A percentile compares a stretch with the other conserved stretches of the same genome.
These are phyloP conservation scores for Stegodyphus dumicola DNA, from an alignment of 1,140 invertebrate genomes.

Conservation along the genomic window DNA sequence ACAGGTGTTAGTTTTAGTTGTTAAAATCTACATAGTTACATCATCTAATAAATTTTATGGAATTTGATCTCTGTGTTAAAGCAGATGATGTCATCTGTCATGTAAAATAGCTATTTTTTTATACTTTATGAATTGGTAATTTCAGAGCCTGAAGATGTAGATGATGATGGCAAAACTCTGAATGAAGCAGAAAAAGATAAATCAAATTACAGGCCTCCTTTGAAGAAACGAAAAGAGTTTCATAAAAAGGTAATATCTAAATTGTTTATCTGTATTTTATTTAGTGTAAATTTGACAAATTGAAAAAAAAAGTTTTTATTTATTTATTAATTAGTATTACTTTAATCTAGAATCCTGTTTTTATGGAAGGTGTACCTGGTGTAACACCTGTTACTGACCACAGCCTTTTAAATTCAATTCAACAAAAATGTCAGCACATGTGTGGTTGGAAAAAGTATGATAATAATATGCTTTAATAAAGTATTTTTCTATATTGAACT, in stretches of 20 bases:
- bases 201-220: conserved; percentile 6
- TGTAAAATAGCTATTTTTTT: background rate
- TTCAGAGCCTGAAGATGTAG: conserved; percentile 47
- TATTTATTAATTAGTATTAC: background rate
- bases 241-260: conserved; percentile 42
- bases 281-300: too few species aligned
- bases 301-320: too few species aligned
- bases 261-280: too few species aligned
- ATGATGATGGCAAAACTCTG: conserved; percentile 43
- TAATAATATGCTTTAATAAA: background rate
- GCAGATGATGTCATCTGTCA: background rate
- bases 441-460: conserved; percentile 79
- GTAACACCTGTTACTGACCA: conserved; percentile 76
- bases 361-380: conserved; percentile 85
- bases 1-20: too few species aligned
- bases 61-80: background rate
- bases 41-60: background rate
- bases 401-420: conserved; percentile 76
- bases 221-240: conserved; percentile 52
- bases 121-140: background rate
- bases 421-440: conserved; percentile 81
- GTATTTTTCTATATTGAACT: background rate
- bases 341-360: conserved; percentile 70
- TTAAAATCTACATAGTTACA: too few species aligned
- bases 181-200: conserved; percentile 18